A percentile compares a stretch with the other conserved stretches of the same genome.
phyloP scores from a whole-genome alignment of 2,888 invertebrate species.

The Chrysotoxum bicinctum region DNA sequence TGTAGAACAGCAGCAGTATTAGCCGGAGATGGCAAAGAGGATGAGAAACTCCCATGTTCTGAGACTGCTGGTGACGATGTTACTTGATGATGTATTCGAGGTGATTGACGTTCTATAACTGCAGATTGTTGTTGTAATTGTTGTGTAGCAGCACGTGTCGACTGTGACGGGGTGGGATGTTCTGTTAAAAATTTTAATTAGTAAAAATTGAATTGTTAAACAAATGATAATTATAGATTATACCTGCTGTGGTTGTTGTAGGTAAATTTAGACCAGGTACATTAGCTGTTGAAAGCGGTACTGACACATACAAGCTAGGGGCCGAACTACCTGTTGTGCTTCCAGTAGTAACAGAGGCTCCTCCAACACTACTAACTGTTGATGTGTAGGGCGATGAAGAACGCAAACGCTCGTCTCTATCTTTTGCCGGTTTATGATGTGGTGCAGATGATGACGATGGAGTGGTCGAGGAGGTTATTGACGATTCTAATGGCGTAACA shows the following conservation, averaged over 20 bases:
- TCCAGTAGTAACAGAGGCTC: slow-evolving; percentile 48
- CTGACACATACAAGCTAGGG: slow-evolving; percentile 85
- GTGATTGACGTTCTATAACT: slow-evolving; percentile 75
- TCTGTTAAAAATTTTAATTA: slow-evolving; percentile 53
- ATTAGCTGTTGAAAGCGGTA: slow-evolving; percentile 83
- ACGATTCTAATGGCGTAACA: slow-evolving; percentile 74
- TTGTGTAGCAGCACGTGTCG: slow-evolving; percentile 71
- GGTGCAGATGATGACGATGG: slow-evolving; percentile 43
- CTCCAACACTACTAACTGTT: slow-evolving; percentile 51
- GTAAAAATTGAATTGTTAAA: neutral
- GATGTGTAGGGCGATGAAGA: slow-evolving; percentile 58
- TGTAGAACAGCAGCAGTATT: slow-evolving; percentile 77
- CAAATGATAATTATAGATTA: neutral
- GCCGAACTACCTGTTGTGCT: slow-evolving; percentile 75
- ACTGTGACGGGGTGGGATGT: slow-evolving; percentile 73
- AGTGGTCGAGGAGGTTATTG: slow-evolving; percentile 67
- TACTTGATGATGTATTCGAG: slow-evolving; percentile 75
- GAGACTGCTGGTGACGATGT: slow-evolving; percentile 68
- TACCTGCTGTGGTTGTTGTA: slow-evolving; percentile 74
- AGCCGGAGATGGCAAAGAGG: slow-evolving; percentile 61
- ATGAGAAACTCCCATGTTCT: slow-evolving; percentile 64
- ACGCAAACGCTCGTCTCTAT: slow-evolving; percentile 55
- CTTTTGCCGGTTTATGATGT: slow-evolving; percentile 69
- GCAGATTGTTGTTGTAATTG: slow-evolving; percentile 56
- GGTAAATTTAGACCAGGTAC: slow-evolving; percentile 82